Conservation (phyloP, 2,797 vertebrate species). For the Sebastes miniatus region DNA sequence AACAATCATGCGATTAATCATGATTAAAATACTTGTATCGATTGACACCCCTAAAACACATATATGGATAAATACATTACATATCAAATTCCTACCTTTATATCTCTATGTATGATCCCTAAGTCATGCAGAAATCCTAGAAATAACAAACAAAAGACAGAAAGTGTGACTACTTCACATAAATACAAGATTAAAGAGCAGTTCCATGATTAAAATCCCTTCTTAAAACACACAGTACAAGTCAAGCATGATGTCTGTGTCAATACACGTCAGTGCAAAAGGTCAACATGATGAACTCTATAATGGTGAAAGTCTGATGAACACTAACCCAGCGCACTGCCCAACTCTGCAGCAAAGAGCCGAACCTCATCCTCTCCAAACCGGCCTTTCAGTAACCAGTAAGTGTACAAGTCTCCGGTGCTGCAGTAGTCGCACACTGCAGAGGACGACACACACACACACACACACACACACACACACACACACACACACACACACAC, state of each 20-base stretch:
- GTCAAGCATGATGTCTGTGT: neutral
- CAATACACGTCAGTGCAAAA: neutral
- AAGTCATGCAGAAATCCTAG: constrained; percentile 91
- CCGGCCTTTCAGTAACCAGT: constrained; percentile 82
- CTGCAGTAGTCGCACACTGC: constrained; percentile 90
- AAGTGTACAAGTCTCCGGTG: constrained; percentile 85
- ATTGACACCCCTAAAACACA: accelerated
- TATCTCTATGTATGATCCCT: constrained; percentile 90
- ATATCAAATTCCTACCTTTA: constrained; percentile 84
- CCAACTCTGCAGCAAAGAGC: constrained; percentile 89
- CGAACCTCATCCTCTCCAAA: constrained; percentile 84
- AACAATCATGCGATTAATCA: accelerated
- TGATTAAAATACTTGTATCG: no score
- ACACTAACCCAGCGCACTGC: constrained; percentile 84
- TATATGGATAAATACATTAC: neutral
- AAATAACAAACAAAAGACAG: constrained; percentile 4
- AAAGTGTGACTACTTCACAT: neutral
- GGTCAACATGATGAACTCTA: neutral
- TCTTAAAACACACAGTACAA: neutral
- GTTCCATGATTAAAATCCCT: neutral
- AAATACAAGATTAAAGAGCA: neutral
- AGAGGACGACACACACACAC: constrained; percentile 24
- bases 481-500: constrained; percentile 9
- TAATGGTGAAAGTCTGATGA: neutral
- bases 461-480: constrained; percentile 25